Evolutionary conservation across 2,113 vertebrate species (phyloP).

Genomic region (Oryctolagus cuniculus): DNA sequence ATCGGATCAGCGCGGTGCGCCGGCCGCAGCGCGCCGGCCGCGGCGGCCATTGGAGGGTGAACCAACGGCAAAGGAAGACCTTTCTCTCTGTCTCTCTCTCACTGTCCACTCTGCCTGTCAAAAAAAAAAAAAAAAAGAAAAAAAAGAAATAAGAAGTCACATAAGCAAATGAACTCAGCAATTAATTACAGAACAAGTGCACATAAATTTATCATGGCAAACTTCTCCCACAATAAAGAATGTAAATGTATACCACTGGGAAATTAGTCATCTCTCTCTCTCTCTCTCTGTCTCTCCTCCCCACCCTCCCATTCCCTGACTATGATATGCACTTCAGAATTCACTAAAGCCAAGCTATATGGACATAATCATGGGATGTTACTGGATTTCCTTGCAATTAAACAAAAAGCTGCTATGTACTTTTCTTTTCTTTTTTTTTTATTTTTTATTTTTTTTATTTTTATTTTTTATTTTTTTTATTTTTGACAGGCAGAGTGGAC

Average conservation of each 20-base stretch:
- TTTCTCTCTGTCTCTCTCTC: too few species aligned
- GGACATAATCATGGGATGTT: neutral
- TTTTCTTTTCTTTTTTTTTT: too few species aligned
- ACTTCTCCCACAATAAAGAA: slow-evolving; percentile 33
- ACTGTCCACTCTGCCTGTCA: too few species aligned
- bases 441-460: too few species aligned
- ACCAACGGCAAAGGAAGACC: too few species aligned
- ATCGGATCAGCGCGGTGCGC: too few species aligned
- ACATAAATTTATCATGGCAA: neutral
- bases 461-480: too few species aligned
- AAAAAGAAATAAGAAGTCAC: neutral
- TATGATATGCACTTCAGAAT: neutral
- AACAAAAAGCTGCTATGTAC: neutral
- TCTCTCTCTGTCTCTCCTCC: neutral
- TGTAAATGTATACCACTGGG: neutral
- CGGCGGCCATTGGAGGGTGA: too few species aligned
- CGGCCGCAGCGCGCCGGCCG: too few species aligned
- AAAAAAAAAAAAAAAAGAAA: too few species aligned
- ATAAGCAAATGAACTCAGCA: neutral
- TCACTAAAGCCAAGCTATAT: neutral
- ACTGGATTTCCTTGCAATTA: neutral
- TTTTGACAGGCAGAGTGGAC: too few species aligned
- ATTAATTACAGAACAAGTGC: slow-evolving; percentile 27
- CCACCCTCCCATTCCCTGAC: too few species aligned
- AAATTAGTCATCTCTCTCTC: neutral